Evolutionary conservation across 2,113 vertebrate species (phyloP), one percentile per base, ranked within the genome.

Genomic region (Turnix velox): DNA sequence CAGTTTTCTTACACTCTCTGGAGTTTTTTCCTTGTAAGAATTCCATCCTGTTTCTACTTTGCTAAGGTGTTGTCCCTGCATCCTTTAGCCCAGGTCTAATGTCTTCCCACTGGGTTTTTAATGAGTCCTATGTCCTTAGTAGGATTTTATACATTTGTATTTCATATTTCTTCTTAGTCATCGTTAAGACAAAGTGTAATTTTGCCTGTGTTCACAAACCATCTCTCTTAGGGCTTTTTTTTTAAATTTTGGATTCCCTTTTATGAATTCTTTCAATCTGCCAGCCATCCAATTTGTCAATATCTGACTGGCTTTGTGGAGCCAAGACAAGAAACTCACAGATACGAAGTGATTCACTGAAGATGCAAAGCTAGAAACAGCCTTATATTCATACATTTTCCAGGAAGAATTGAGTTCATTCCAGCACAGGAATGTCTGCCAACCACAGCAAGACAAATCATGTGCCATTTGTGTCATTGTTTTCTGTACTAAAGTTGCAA

Each of bases 381-480:
- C 30, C 71, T 85, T 73, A 31, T 69, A 28, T 80, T 79, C 28
- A 31, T 76, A 69, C 12, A 31, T 85, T 73, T 82, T 84, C 42
- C 54, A 69, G 72, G 62, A 89, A 55, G 51, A 68, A 65, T 58
- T 84, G 68, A 75, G 42, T 75, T 74, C 43, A 68, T 94, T 90
- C 83, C 88, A 92, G 69, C 61, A 42, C 18, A 17, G 75, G 65
- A 88, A 79, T 30, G 46, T 73, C 91, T 94, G 69, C 74, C 77
- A 91, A 18, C 27, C 49, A 33, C 14, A 14, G 22, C 71, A 94
- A 88, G 54, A 92, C 8, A 3, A 88, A 89, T 84, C 74, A 87
- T 85, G 73, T 93, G 67, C 46, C 69, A 73, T 89, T 95, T 93
- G 14, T 92, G 81, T 81, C 75, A 58, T 66, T 92, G 88, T 92